phyloP scores from a whole-genome alignment of 2,888 invertebrate genomes.

The Drosophila ezoana region DNA sequence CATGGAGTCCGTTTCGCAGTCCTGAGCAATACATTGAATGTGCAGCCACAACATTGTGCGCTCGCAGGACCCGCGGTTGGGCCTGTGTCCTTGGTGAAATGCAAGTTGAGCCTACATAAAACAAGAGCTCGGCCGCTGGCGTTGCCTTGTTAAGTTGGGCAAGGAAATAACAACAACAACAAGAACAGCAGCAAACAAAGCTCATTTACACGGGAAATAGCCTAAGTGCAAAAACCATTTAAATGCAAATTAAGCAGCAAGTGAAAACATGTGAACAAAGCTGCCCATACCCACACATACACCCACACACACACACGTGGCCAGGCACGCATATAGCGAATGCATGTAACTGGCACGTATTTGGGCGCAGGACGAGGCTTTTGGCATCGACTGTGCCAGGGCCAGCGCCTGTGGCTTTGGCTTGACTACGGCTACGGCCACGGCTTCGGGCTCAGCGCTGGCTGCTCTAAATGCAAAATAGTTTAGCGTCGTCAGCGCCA shows the following conservation, averaged over 20 bases:
- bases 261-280: conserved; percentile 83
- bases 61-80: conserved; percentile 1
- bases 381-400: conserved; percentile 26
- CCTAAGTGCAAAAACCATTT: conserved; percentile 83
- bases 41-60: conserved; percentile 40
- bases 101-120: conserved; percentile 60
- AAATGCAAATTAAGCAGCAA: conserved; percentile 83
- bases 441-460: conserved; percentile 2
- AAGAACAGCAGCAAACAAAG: conserved; percentile 56
- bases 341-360: conserved; percentile 40
- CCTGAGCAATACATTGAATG: conserved; percentile 23
- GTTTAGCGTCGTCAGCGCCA: conserved; percentile 63
- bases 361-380: conserved; percentile 42
- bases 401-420: conserved; percentile 24
- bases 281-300: conserved; percentile 33
- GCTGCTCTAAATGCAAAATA: conserved; percentile 76
- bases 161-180: conserved; percentile 24
- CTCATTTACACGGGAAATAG: conserved; percentile 83
- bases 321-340: conserved; percentile 7
- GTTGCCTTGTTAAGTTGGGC: conserved; percentile 43
- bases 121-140: conserved; percentile 50
- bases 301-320: conserved; percentile 2
- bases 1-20: conserved; percentile 7
- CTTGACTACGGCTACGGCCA: conserved; percentile 9
- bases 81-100: conserved; percentile 54